A percentile compares a stretch with the other conserved stretches of the same genome.
phyloP scores from a whole-genome alignment of 2,113 vertebrate genomes.

The Hiodon tergisus region DNA sequence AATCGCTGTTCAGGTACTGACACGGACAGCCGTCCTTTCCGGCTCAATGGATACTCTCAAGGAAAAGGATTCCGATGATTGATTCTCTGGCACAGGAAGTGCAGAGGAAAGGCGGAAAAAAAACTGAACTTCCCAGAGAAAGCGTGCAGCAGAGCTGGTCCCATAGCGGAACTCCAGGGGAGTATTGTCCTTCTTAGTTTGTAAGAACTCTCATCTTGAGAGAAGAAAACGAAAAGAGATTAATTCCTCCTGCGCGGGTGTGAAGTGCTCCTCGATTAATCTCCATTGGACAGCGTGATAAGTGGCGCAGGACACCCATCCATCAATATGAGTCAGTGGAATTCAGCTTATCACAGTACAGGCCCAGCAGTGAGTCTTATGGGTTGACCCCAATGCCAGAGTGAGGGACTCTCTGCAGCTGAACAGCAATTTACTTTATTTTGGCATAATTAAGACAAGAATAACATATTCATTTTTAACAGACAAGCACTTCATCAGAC shows the following conservation, averaged over 20 bases:
- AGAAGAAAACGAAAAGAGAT: neutral
- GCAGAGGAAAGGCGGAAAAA: neutral
- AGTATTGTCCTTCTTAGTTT: neutral
- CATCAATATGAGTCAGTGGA: neutral
- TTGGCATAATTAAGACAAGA: too few relatives aligned
- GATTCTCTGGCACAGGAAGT: neutral
- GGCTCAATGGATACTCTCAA: neutral
- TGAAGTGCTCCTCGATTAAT: slow-evolving; percentile 11
- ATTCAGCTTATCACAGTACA: neutral
- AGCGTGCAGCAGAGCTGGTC: too few relatives aligned
- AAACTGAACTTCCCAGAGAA: too few relatives aligned
- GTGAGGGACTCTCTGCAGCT: too few relatives aligned
- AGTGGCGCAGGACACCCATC: slow-evolving; percentile 20
- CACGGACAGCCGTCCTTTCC: neutral
- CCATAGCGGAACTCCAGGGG: too few relatives aligned
- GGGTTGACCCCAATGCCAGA: too few relatives aligned
- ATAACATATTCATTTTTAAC: too few relatives aligned
- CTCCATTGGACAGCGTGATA: neutral
- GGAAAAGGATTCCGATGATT: neutral
- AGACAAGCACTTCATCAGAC: too few relatives aligned
- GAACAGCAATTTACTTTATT: too few relatives aligned
- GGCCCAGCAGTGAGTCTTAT: neutral
- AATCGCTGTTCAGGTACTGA: neutral
- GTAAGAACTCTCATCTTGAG: neutral
- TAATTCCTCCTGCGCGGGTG: neutral